A percentile compares a stretch with the other conserved stretches of the same genome.
These are phyloP conservation scores for Todiramphus saurophagus DNA, from an alignment of 2,113 vertebrate species.

Conservation along the genomic window DNA sequence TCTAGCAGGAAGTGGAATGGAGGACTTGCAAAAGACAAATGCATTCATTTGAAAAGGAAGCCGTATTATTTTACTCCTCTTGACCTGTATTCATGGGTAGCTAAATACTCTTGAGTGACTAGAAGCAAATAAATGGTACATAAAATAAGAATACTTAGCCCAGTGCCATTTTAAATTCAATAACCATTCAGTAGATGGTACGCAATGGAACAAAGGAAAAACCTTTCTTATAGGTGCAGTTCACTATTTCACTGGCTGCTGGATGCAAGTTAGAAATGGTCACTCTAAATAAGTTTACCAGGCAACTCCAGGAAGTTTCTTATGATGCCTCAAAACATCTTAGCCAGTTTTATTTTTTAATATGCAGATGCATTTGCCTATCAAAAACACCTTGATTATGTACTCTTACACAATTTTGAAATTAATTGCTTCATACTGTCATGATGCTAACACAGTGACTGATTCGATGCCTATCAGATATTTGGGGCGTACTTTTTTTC, in stretches of 20 bases:
- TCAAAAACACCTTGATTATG: background rate
- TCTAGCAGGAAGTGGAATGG: background rate
- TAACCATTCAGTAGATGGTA: background rate
- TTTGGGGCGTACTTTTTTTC: background rate
- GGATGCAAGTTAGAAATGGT: background rate
- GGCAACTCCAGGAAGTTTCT: background rate
- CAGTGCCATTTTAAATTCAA: background rate
- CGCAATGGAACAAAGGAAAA: background rate
- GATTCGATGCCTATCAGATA: background rate
- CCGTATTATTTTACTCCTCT: background rate
- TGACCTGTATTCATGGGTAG: background rate
- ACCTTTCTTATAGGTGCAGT: background rate
- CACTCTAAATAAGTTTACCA: background rate
- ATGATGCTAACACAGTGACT: background rate
- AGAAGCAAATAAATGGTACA: background rate
- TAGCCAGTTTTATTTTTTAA: background rate
- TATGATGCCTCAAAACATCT: background rate
- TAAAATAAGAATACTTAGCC: background rate
- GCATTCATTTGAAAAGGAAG: background rate
- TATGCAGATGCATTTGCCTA: background rate
- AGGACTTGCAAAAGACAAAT: background rate
- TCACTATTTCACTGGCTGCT: background rate
- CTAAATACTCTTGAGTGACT: background rate
- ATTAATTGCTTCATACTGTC: background rate
- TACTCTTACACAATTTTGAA: background rate